Conservation (phyloP, 2,113 vertebrate species). For the Labrus mixtus region DNA sequence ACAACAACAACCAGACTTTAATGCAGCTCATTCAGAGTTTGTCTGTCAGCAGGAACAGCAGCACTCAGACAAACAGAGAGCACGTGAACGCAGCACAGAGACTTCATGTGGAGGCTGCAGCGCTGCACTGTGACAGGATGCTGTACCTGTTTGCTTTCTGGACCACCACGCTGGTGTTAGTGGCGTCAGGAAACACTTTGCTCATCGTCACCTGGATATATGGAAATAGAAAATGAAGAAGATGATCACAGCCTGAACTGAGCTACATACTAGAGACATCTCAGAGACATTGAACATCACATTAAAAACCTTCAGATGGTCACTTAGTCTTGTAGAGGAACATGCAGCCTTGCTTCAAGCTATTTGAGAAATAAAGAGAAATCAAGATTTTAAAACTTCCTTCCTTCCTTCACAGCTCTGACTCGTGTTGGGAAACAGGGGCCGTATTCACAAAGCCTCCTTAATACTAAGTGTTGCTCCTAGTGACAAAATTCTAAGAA, state of each 20-base stretch:
- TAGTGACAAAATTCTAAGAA: no score
- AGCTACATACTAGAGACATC: not conserved
- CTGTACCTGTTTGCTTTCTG: constrained; percentile 53
- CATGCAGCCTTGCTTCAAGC: no score
- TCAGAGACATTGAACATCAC: no score
- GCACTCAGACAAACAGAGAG: not conserved
- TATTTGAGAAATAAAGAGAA: no score
- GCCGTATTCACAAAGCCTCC: no score
- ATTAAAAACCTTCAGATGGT: no score
- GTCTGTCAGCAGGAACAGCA: not conserved
- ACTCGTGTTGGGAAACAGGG: no score
- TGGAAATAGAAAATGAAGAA: not conserved
- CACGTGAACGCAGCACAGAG: not conserved
- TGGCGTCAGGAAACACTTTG: not conserved
- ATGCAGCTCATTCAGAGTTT: not conserved
- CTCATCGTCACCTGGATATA: no score
- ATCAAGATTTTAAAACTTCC: no score
- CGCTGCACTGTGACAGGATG: constrained; percentile 9
- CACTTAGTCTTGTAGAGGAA: no score
- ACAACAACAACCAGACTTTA: constrained; percentile 14
- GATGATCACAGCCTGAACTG: not conserved
- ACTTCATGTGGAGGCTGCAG: accelerated
- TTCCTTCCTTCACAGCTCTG: no score
- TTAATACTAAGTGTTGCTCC: no score
- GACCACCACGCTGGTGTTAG: constrained; percentile 25